phyloP scores from a whole-genome alignment of 2,888 invertebrate genomes.

The Lepidocyrtinus sp. region DNA sequence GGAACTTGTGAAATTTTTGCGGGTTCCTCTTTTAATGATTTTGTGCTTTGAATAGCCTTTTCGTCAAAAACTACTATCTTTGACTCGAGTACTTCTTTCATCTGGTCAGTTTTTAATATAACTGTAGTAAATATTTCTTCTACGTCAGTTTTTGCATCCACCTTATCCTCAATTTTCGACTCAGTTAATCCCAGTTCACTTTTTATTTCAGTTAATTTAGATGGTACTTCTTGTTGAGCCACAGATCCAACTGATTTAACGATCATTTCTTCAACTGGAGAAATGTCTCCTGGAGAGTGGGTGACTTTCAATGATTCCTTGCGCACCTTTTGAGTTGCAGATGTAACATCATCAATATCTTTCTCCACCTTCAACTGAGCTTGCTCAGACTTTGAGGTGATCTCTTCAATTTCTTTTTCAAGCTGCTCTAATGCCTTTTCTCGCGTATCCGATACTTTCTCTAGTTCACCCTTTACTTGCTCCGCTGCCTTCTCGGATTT shows the following conservation, averaged over 20 bases:
- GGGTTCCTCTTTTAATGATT: background rate
- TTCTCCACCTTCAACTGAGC: conserved; percentile 26
- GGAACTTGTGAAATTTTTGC: background rate
- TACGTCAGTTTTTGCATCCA: conserved; percentile 74
- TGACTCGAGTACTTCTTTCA: background rate
- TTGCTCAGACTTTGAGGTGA: conserved; percentile 31
- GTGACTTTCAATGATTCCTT: conserved; percentile 35
- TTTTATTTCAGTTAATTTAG: background rate
- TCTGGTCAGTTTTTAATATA: conserved; percentile 52
- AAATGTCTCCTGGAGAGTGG: background rate
- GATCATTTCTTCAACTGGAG: background rate
- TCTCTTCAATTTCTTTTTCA: conserved; percentile 37
- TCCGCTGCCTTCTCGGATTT: conserved; percentile 7
- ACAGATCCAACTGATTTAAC: background rate
- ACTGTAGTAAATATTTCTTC: conserved; percentile 73
- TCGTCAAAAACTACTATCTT: no score
- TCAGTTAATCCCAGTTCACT: background rate
- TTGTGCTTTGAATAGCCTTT: no score
- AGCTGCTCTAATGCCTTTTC: conserved; percentile 29
- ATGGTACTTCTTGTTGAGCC: no score
- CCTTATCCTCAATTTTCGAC: conserved; percentile 71
- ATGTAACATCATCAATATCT: conserved; percentile 27
- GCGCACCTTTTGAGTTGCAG: conserved; percentile 22
- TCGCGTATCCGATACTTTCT: background rate
- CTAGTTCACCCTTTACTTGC: conserved; percentile 17